A percentile compares a stretch with the other conserved stretches of the same genome.
Evolutionary conservation across 1,140 invertebrate genomes (phyloP).

Genomic region (Wasmannia auropunctata): DNA sequence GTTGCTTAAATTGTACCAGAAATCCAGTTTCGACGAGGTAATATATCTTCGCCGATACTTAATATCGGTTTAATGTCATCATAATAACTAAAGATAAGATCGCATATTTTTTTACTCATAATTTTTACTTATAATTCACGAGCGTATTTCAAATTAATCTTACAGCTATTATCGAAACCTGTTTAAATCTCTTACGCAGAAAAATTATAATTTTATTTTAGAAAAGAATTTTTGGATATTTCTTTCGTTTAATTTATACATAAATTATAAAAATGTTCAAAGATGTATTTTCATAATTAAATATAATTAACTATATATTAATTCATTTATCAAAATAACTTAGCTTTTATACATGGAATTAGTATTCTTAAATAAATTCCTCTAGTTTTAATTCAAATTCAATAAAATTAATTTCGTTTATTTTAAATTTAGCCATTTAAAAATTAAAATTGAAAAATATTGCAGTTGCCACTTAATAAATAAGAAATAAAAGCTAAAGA

Average conservation of each 20-base stretch:
- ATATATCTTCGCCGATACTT: slow-evolving; percentile 29
- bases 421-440: background rate
- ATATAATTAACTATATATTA: background rate
- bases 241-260: background rate
- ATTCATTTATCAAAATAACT: background rate
- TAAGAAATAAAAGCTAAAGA: background rate
- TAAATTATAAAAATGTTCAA: background rate
- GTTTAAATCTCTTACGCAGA: background rate
- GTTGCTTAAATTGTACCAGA: slow-evolving; percentile 22
- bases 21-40: slow-evolving; percentile 4
- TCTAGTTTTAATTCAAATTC: background rate
- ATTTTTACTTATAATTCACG: slow-evolving; percentile 3
- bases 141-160: slow-evolving; percentile 6
- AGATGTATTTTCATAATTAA: background rate
- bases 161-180: background rate
- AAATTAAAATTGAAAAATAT: background rate
- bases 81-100: slow-evolving; percentile 28
- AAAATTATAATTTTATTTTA: background rate
- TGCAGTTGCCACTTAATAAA: background rate
- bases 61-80: slow-evolving; percentile 8
- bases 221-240: background rate
- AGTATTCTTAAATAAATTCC: background rate
- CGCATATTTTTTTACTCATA: background rate
- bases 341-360: background rate
- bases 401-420: background rate